Evolutionary conservation across 2,888 invertebrate species (phyloP).

Genomic region (Lasioglossum vierecki): DNA sequence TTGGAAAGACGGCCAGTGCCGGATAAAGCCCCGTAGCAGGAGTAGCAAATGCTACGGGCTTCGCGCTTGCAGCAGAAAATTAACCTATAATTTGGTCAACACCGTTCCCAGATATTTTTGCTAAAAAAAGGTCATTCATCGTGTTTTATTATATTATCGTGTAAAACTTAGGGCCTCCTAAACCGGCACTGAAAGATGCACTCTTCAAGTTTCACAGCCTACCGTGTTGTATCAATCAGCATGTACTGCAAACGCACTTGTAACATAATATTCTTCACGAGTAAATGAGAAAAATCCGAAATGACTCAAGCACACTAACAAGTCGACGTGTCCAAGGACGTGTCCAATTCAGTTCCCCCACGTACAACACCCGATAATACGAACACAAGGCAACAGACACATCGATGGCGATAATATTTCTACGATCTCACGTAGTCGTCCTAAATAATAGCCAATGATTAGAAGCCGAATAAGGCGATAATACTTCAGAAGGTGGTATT

Average conservation of each 20-base stretch:
- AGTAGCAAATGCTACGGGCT: no score
- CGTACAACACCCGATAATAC: not conserved
- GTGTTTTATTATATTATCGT: no score
- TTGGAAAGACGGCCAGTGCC: no score
- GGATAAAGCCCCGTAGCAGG: no score
- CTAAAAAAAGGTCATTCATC: no score
- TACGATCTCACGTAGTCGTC: slow-evolving; percentile 37
- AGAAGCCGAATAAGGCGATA: slow-evolving; percentile 64
- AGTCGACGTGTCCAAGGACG: not conserved
- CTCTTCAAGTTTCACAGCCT: not conserved
- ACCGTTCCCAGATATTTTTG: no score
- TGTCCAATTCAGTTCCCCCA: not conserved
- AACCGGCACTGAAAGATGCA: not conserved
- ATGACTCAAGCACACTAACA: not conserved
- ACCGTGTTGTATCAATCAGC: not conserved
- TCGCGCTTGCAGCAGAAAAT: no score
- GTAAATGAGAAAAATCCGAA: not conserved
- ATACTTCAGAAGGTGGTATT: slow-evolving; percentile 67
- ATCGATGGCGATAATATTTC: slow-evolving; percentile 43
- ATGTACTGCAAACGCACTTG: not conserved
- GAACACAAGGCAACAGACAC: not conserved
- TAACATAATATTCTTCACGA: not conserved
- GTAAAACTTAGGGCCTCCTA: no score
- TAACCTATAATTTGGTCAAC: no score
- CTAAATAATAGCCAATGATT: slow-evolving; percentile 67